A percentile compares a stretch with the other conserved stretches of the same genome.
phyloP scores from a whole-genome alignment of 2,797 vertebrate species.

The Eutrigla gurnardus region DNA sequence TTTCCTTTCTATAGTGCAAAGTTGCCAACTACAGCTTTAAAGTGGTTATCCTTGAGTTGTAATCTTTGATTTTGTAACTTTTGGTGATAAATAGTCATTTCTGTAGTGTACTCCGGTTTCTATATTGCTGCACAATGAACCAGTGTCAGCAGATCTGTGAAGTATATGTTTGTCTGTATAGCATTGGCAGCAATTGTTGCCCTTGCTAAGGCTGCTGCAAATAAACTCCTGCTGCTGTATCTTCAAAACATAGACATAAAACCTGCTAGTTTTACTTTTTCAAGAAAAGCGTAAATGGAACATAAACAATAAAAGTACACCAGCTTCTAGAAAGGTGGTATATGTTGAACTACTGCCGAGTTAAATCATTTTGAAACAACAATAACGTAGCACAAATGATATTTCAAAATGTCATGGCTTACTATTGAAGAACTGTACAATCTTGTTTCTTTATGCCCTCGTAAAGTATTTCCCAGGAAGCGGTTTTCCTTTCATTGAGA shows the following conservation, averaged over 20 bases:
- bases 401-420: neutral
- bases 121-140: constrained; percentile 50
- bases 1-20: constrained; percentile 16
- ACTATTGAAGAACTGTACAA: neutral
- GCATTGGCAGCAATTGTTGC: constrained; percentile 43
- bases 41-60: constrained; percentile 33
- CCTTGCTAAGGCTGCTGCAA: constrained; percentile 9
- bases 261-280: neutral
- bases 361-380: neutral
- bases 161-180: constrained; percentile 47
- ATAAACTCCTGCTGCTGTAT: constrained; percentile 21
- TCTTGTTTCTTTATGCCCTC: neutral
- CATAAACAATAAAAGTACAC: neutral
- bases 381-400: too few species aligned
- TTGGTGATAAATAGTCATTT: constrained; percentile 50
- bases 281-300: neutral
- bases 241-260: constrained; percentile 3
- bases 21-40: constrained; percentile 26
- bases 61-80: constrained; percentile 48
- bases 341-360: neutral
- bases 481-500: neutral
- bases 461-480: neutral
- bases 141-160: constrained; percentile 62
- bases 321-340: neutral
- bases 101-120: constrained; percentile 53